A percentile compares a stretch with the other conserved stretches of the same genome.
Evolutionary conservation across 23 tunicate species (phyloP).

Genomic region (Halocynthia roretzi): DNA sequence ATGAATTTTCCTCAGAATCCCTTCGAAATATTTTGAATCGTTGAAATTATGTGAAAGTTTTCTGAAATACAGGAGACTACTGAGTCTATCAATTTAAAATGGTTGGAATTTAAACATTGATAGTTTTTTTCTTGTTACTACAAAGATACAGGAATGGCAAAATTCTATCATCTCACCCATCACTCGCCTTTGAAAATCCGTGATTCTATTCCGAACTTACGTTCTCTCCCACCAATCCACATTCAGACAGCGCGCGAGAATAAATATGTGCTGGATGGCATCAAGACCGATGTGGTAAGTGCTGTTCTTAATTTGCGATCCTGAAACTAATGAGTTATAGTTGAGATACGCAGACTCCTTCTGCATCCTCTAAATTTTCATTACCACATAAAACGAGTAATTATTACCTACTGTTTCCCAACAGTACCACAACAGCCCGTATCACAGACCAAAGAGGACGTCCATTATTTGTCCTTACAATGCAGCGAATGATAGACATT

Average conservation of each 20-base stretch:
- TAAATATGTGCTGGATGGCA: conserved; percentile 70
- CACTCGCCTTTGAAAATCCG: conserved; percentile 67
- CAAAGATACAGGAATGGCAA: conserved; percentile 15
- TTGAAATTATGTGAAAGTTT: no score
- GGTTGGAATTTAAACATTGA: no score
- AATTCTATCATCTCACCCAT: conserved; percentile 65
- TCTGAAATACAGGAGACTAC: no score
- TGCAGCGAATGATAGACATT: conserved; percentile 71
- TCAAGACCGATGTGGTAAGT: conserved; percentile 73
- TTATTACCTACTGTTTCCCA: background rate
- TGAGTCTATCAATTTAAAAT: no score
- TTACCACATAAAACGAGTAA: background rate
- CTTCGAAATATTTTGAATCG: no score
- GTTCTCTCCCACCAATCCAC: conserved; percentile 56
- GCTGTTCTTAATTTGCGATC: background rate
- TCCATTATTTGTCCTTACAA: conserved; percentile 78
- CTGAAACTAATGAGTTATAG: background rate
- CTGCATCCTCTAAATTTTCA: background rate
- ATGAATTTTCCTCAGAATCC: no score
- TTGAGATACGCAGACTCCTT: background rate
- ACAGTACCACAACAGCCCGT: conserved; percentile 86
- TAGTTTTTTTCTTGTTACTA: background rate
- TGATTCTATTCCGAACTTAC: conserved; percentile 60
- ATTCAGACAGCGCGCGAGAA: conserved; percentile 38
- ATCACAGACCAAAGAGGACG: conserved; percentile 57